Base-by-base conservation (phyloP, 2,888 invertebrate species). In the Andrena flavipes region DNA sequence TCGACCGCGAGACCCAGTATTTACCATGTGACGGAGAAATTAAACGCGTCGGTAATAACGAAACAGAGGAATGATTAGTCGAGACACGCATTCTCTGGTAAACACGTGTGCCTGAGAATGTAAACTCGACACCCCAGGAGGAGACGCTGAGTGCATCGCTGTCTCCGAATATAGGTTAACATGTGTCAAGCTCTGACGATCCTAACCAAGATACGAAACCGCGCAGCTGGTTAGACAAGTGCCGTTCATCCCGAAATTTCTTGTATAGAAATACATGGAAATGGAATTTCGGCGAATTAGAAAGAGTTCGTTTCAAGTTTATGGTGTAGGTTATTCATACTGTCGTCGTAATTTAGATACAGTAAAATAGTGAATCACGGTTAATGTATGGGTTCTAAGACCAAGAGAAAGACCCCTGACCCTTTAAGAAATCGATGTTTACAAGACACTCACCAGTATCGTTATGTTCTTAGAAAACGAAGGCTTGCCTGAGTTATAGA, bases 61-160 rank as follows among this genome's bases (percentile, higher is more conserved):
- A 65, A 79, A 59, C 75, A 64, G 67, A 69, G 75, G 74, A 84
- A 67, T 82, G 87, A 88, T 88, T 87, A 85, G 82, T 81, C 49
- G 78, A 49, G 59, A 79, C 76, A 85, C 42, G 79, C 54, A 69
- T 79, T 87, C 72, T 54, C 75, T 70, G 42, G 54, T 65, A 73
- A 81, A 73, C 88, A 83, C 76, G 72, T 83, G 82, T 71, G 87
- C 68, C 68, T 62, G n/a, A 62, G 62, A 87, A 76, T 62, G 84
- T 77, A 80, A 77, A 77, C 60, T 63, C 71, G 42, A 59, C 59
- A 48, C 67, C 33, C 20, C 54, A 48, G n/a, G 35, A 51, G n/a
- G 60, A 73, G 81, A 71, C 76, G 87, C 64, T 49, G 64, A 83
- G 74, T 63, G 72, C 60, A 48, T 59, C 62, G 56, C 59, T 63